phyloP scores from a whole-genome alignment of 2,888 invertebrate genomes.

The Thyatira batis region DNA sequence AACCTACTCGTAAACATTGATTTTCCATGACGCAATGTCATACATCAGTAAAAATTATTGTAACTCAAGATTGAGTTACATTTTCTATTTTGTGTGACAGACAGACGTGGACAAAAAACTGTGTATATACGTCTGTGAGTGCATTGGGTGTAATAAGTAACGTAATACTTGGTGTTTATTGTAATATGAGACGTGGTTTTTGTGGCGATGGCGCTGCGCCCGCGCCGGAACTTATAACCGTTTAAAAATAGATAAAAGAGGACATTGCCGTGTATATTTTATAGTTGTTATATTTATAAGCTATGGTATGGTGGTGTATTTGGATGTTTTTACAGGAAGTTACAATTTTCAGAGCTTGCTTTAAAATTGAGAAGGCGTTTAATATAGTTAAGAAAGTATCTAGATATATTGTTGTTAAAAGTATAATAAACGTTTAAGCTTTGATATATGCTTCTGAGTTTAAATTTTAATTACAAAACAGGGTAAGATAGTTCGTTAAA shows the following conservation, averaged over 20 bases:
- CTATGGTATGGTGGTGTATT: neutral
- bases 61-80: conserved; percentile 24
- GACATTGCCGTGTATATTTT: conserved; percentile 10
- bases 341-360: no score
- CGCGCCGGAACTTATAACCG: conserved; percentile 17
- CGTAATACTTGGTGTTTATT: conserved; percentile 31
- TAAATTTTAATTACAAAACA: no score
- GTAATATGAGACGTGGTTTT: conserved; percentile 25
- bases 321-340: no score
- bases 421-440: no score
- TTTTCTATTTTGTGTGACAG: conserved; percentile 20
- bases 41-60: conserved; percentile 24
- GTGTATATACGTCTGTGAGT: neutral
- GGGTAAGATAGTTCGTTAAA: no score
- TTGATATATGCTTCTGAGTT: no score
- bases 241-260: conserved; percentile 36
- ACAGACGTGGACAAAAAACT: conserved; percentile 6
- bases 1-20: conserved; percentile 8
- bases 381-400: no score
- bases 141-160: conserved; percentile 16
- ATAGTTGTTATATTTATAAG: neutral
- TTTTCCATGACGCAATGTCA: conserved; percentile 20
- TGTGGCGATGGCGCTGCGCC: conserved; percentile 21
- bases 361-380: no score
- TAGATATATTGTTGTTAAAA: no score